Percentiles rank a stretch among this genome's conserved stretches.
Evolutionary conservation across 2,888 invertebrate genomes (phyloP).

Genomic region (Napeogenes sylphis): DNA sequence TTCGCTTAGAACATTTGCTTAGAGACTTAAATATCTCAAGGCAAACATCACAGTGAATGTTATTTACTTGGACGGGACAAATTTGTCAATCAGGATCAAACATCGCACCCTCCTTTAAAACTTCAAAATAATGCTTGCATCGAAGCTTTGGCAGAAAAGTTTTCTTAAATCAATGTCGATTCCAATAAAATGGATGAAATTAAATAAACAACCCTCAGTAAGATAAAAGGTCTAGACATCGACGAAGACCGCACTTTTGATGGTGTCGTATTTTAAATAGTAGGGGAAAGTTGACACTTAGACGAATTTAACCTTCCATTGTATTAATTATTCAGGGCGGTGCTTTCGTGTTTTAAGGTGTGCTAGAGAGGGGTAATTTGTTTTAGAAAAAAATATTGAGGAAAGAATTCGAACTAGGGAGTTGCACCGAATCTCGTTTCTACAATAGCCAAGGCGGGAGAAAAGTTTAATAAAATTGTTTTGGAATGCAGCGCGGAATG

Average conservation of each 20-base stretch:
- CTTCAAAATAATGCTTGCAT: constrained; percentile 44
- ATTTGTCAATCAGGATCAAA: constrained; percentile 74
- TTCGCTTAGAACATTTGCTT: constrained; percentile 54
- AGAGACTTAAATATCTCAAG: constrained; percentile 43
- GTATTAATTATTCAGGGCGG: constrained; percentile 77
- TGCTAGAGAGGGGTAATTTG: constrained; percentile 70
- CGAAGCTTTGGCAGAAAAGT: constrained; percentile 49
- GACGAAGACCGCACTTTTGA: constrained; percentile 70
- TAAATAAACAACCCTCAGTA: constrained; percentile 68
- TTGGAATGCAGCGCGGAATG: constrained; percentile 66
- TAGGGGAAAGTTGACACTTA: constrained; percentile 75
- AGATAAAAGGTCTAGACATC: constrained; percentile 73
- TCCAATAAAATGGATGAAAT: constrained; percentile 73
- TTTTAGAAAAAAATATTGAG: constrained; percentile 59
- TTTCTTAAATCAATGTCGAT: constrained; percentile 72
- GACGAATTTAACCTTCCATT: constrained; percentile 76
- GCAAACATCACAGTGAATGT: constrained; percentile 48
- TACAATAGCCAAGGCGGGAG: constrained; percentile 53
- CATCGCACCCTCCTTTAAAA: constrained; percentile 38
- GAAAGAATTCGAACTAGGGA: constrained; percentile 69
- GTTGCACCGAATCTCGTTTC: constrained; percentile 53
- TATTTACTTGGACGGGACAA: constrained; percentile 62
- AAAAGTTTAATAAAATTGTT: constrained; percentile 73
- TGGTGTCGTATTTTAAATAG: constrained; percentile 72
- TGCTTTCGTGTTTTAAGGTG: constrained; percentile 71